Percentiles rank a stretch among this genome's conserved stretches.
Evolutionary conservation across 2,797 vertebrate species (phyloP).

Genomic region (Orientallactaga sibirica): DNA sequence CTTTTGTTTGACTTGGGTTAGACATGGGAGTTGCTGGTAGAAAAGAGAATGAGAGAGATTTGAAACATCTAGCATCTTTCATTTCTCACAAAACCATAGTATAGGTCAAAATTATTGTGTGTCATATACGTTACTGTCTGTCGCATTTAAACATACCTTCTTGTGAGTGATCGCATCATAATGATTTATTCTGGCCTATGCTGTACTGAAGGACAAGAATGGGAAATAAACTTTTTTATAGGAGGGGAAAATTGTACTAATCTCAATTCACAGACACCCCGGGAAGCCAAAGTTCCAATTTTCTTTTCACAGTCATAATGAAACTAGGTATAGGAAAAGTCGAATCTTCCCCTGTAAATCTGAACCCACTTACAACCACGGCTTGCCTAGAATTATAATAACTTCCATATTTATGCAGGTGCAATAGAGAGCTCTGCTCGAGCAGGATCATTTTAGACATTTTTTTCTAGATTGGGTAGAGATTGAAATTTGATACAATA

Average conservation of each 20-base stretch:
- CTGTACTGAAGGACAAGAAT: slow-evolving; percentile 81
- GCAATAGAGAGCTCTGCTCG: slow-evolving; percentile 75
- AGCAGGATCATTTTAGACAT: slow-evolving; percentile 81
- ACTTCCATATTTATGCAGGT: slow-evolving; percentile 84
- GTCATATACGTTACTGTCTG: slow-evolving; percentile 73
- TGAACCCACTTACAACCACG: slow-evolving; percentile 82
- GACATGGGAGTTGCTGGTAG: neutral
- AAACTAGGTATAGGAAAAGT: slow-evolving; percentile 86
- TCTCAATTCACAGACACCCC: slow-evolving; percentile 88
- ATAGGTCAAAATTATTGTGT: slow-evolving; percentile 76
- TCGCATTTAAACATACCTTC: slow-evolving; percentile 80
- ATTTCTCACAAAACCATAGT: neutral
- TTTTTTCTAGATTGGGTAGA: slow-evolving; percentile 69
- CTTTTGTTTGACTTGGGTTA: neutral
- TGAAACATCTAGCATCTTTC: neutral
- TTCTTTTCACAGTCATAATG: slow-evolving; percentile 89
- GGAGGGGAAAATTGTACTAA: slow-evolving; percentile 75
- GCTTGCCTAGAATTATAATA: slow-evolving; percentile 85
- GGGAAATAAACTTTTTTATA: slow-evolving; percentile 17
- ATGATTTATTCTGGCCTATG: slow-evolving; percentile 39
- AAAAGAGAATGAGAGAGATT: neutral
- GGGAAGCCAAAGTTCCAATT: slow-evolving; percentile 87
- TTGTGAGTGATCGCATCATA: slow-evolving; percentile 77
- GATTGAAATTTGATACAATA: slow-evolving; percentile 78
- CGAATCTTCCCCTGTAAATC: slow-evolving; percentile 81